Percentiles rank a stretch among this genome's conserved stretches.
Evolutionary conservation across 2,797 vertebrate species (phyloP).

Genomic region (Pseudocheirus occidentalis): DNA sequence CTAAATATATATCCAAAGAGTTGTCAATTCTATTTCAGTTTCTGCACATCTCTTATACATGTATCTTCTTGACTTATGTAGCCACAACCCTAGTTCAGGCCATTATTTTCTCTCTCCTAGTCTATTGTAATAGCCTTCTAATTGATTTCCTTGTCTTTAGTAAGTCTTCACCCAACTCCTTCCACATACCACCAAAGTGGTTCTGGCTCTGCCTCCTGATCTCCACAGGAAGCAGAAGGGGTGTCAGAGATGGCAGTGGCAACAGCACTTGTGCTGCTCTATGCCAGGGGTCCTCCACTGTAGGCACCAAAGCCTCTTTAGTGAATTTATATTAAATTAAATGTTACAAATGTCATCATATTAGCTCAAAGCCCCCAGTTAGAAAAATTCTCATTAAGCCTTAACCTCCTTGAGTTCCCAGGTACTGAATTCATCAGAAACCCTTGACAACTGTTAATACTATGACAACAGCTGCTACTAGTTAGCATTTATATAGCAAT

Average conservation of each 20-base stretch:
- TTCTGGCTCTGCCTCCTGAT: background rate
- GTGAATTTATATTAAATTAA: background rate
- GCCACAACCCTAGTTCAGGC: background rate
- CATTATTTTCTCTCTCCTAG: background rate
- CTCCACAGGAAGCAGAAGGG: background rate
- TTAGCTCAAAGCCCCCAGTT: background rate
- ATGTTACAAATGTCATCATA: background rate
- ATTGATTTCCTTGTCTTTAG: background rate
- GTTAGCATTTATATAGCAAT: background rate
- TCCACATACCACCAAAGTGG: background rate
- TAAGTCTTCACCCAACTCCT: background rate
- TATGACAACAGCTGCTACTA: background rate
- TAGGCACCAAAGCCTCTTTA: background rate
- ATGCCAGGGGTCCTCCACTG: background rate
- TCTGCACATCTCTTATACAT: background rate
- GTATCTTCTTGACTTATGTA: background rate
- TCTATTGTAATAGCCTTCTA: background rate
- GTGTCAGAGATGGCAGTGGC: background rate
- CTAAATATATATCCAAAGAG: background rate
- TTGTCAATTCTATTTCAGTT: background rate
- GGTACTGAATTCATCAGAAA: background rate
- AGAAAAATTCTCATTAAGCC: background rate
- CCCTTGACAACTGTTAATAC: background rate
- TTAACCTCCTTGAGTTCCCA: background rate
- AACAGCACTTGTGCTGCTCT: background rate